Evolutionary conservation across 2,113 vertebrate genomes (phyloP), one percentile per base, ranked within the genome.

Genomic region (Tupaia tana): DNA sequence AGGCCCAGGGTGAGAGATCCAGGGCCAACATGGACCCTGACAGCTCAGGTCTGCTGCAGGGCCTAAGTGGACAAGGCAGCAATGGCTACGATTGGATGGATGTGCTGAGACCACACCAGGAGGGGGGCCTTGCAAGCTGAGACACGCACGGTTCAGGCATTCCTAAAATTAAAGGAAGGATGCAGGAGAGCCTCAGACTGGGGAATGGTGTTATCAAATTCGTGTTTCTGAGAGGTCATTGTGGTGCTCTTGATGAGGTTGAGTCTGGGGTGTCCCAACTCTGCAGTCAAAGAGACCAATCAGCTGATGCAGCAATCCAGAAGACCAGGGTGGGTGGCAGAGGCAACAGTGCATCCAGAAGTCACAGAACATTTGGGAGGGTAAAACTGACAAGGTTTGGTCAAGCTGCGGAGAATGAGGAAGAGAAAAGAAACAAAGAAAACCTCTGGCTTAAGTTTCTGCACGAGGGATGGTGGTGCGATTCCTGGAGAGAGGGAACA

Each of bases 61-160:
- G 9, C 2, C 8, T 0, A 43, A 16, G 12, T 1, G 9, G 59
- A 11, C 61, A 61, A 58, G 19, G n/a, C 3, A 3, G 22, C 31
- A 29, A 6, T 74, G 27, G 4, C 12, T 1, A 6, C 54, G 22
- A 19, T 13, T 1, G 54, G 27, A 27, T 43, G 54, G 24, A 8
- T 5, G 3, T 6, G 15, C 69, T 3, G 27, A 22, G 2, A 5
- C 61, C 83, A 54, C 31, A 8, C 11, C 58, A 29, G 15, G 5
- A 56, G 13, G 10, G 19, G 63, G n/a, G n/a, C 61, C n/a, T 25
- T 43, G 59, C 66, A 19, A 69, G 63, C 59, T 2, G 1, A 73
- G 54, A 64, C 24, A 7, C 59, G 61, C 43, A 43, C 61, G 34
- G 20, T 10, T 0, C 18, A 67, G 69, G 75, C 43, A 18, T 22